Evolutionary conservation across 2,797 vertebrate species (phyloP).

Genomic region (Sternotherus odoratus): DNA sequence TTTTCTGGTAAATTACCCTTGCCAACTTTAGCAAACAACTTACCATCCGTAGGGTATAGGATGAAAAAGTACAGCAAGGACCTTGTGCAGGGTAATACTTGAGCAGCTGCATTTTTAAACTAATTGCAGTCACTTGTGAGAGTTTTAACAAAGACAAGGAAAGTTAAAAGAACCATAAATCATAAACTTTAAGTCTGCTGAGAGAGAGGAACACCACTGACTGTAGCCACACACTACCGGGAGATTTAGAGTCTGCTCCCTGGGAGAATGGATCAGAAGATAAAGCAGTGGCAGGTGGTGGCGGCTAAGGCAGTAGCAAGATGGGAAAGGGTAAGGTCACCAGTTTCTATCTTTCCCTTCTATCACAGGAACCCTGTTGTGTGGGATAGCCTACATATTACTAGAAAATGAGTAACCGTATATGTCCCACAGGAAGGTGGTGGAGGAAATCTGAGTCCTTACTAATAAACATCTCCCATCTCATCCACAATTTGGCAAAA

Average conservation of each 20-base stretch:
- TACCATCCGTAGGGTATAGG: not conserved
- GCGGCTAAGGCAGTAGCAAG: not conserved
- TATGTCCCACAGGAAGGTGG: not conserved
- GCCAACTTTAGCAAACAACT: not conserved
- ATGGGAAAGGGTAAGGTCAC: not conserved
- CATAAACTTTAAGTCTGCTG: not conserved
- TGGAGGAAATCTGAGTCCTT: not conserved
- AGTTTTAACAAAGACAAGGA: not conserved
- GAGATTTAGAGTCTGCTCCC: not conserved
- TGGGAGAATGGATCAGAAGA: not conserved
- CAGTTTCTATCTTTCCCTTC: not conserved
- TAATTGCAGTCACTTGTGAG: not conserved
- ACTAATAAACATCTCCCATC: not conserved
- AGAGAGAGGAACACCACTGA: not conserved
- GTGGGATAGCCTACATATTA: not conserved
- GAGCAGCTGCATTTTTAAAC: not conserved
- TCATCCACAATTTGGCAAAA: not conserved
- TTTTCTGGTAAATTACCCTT: not conserved
- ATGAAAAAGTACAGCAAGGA: not conserved
- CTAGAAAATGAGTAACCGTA: not conserved
- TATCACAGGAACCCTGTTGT: not conserved
- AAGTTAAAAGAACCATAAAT: not conserved
- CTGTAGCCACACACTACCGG: not conserved
- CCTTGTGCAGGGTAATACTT: not conserved
- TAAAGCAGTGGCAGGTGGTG: not conserved